Conservation (phyloP, 2,797 vertebrate genomes). For the Neopelma chrysocephalum region DNA sequence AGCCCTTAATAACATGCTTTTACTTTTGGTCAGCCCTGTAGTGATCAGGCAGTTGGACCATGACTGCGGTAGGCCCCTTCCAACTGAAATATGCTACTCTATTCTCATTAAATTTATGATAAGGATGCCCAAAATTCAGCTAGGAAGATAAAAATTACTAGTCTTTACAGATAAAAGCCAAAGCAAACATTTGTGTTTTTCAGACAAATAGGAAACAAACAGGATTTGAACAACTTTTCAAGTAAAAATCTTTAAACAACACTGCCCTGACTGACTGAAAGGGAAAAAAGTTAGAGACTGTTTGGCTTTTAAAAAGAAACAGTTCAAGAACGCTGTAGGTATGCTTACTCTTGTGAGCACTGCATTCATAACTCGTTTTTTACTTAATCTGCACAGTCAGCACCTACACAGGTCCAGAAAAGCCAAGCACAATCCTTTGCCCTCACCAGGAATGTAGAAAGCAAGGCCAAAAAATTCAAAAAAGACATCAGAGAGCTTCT, state of each 20-base stretch:
- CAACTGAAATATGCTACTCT: neutral
- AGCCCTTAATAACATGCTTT: neutral
- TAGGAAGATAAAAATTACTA: neutral
- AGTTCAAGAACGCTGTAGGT: neutral
- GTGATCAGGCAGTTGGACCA: neutral
- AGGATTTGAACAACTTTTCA: neutral
- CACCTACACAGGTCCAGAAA: neutral
- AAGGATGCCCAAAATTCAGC: neutral
- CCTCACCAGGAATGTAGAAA: neutral
- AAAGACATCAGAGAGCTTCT: neutral
- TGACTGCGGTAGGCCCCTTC: neutral
- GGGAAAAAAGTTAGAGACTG: neutral
- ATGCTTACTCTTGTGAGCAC: neutral
- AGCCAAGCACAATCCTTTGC: neutral
- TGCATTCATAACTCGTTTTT: neutral
- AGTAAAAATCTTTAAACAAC: neutral
- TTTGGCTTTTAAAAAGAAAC: neutral
- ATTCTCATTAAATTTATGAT: neutral
- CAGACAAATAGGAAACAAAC: neutral
- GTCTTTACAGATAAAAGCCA: neutral
- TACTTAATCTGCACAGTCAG: neutral
- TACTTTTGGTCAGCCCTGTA: neutral
- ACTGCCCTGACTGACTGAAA: neutral
- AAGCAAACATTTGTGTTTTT: neutral
- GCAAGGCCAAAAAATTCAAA: neutral